phyloP scores from a whole-genome alignment of 2,113 vertebrate genomes.

The Thalassarche chlororhynchos region DNA sequence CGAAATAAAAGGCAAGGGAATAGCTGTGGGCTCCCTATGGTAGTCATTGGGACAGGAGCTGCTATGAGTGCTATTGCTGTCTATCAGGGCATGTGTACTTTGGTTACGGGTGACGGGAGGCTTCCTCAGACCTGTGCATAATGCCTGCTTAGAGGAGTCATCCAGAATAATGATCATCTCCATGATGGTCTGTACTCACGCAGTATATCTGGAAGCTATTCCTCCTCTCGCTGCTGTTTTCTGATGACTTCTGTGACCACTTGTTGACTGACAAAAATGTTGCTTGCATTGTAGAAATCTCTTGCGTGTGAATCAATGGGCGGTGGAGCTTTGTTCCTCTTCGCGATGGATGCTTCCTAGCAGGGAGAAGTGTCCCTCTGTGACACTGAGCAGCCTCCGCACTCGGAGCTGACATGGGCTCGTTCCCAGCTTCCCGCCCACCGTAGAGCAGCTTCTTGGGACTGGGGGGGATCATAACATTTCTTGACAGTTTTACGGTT shows the following conservation, averaged over 20 bases:
- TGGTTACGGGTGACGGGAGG: not conserved
- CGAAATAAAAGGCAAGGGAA: not conserved
- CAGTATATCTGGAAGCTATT: not conserved
- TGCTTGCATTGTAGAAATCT: not conserved
- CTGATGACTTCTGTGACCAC: not conserved
- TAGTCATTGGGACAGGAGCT: not conserved
- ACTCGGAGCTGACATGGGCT: rapidly evolving
- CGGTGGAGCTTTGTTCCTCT: rapidly evolving
- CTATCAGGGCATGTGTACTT: rapidly evolving
- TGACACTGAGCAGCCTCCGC: not conserved
- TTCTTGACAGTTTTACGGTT: not conserved
- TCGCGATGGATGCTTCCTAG: not conserved
- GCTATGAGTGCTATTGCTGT: rapidly evolving
- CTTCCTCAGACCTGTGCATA: not conserved
- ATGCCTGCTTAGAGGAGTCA: not conserved
- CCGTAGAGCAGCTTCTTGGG: rapidly evolving
- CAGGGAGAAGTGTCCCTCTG: not conserved
- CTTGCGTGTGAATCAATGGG: not conserved
- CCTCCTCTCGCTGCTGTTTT: not conserved
- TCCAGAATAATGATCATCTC: not conserved
- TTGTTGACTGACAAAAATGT: not conserved
- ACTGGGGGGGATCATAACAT: not conserved
- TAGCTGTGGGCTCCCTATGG: not conserved
- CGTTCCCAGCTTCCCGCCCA: rapidly evolving
- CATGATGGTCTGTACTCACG: rapidly evolving